A percentile compares a stretch with the other conserved stretches of the same genome.
Conservation (phyloP, 2,888 invertebrate genomes). For the Meiosimyza decipiens region DNA sequence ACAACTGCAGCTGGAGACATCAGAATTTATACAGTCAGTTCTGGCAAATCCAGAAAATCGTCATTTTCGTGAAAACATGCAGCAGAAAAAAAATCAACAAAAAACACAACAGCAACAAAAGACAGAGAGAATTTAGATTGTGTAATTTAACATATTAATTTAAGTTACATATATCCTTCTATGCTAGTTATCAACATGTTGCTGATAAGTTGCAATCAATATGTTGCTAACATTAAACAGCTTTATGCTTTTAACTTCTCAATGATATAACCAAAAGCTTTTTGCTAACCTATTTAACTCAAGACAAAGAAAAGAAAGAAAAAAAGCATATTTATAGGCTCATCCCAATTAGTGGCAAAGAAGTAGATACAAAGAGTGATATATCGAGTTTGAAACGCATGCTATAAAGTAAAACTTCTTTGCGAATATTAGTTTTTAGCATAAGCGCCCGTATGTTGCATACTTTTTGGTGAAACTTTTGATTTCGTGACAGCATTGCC, state of each 20-base stretch:
- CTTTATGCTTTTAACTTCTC: not conserved
- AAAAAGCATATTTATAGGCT: conserved; percentile 2
- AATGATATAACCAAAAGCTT: not conserved
- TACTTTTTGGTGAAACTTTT: too few species aligned
- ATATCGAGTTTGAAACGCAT: too few species aligned
- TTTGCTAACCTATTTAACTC: too few species aligned
- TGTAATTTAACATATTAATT: too few species aligned
- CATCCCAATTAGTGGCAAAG: too few species aligned
- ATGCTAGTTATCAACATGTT: not conserved
- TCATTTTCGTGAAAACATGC: conserved; percentile 57
- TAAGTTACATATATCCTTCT: too few species aligned
- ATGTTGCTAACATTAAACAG: not conserved
- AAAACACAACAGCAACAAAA: not conserved
- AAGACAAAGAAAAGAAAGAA: not conserved
- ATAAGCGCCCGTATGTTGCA: too few species aligned
- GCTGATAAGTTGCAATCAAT: not conserved
- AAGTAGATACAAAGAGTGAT: too few species aligned
- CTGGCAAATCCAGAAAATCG: conserved; percentile 69
- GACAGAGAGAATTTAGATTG: not conserved
- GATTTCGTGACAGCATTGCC: too few species aligned
- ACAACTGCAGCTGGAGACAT: conserved; percentile 73
- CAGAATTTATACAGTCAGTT: conserved; percentile 72
- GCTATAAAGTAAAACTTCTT: too few species aligned
- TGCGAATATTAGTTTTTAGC: too few species aligned
- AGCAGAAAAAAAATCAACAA: conserved; percentile 36